A percentile compares a stretch with the other conserved stretches of the same genome.
Conservation (phyloP, 2,888 invertebrate species). For the Temnothorax unifasciatus region DNA sequence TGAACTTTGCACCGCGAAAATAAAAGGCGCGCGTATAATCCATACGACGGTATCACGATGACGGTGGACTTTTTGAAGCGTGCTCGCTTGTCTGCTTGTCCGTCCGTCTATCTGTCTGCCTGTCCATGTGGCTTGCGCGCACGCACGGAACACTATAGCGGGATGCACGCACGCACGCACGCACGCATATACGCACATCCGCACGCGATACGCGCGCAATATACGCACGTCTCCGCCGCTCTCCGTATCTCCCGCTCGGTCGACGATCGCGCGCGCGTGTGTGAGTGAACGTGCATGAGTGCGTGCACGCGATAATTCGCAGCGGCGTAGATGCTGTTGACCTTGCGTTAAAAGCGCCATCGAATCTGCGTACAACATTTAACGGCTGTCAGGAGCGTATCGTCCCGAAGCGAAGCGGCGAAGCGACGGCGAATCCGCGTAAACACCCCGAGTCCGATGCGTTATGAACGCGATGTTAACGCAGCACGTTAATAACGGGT, state of each 20-base stretch:
- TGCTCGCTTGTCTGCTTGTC: neutral
- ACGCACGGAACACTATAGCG: constrained; percentile 3
- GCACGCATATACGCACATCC: neutral
- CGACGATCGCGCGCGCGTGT: constrained; percentile 55
- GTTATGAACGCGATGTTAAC: constrained; percentile 32
- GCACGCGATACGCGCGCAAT: neutral
- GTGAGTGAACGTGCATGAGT: neutral
- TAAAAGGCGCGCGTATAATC: constrained; percentile 54
- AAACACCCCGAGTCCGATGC: constrained; percentile 26
- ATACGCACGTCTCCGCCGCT: neutral
- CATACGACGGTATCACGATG: constrained; percentile 59
- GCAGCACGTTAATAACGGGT: constrained; percentile 43
- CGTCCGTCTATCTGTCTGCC: neutral
- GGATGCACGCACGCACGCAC: constrained; percentile 1
- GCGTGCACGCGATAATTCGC: constrained; percentile 76
- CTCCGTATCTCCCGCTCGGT: constrained; percentile 42
- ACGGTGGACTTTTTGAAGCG: constrained; percentile 66
- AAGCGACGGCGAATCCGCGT: constrained; percentile 11
- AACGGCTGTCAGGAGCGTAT: constrained; percentile 36
- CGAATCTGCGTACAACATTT: constrained; percentile 64
- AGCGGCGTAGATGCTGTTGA: constrained; percentile 80
- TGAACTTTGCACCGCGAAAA: constrained; percentile 64
- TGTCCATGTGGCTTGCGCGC: constrained; percentile 6
- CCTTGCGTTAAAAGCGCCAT: constrained; percentile 79
- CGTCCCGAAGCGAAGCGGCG: constrained; percentile 26